These are phyloP conservation scores for Drepanosiphum platanoidis DNA, from an alignment of 2,888 invertebrate genomes.

Conservation along the genomic window DNA sequence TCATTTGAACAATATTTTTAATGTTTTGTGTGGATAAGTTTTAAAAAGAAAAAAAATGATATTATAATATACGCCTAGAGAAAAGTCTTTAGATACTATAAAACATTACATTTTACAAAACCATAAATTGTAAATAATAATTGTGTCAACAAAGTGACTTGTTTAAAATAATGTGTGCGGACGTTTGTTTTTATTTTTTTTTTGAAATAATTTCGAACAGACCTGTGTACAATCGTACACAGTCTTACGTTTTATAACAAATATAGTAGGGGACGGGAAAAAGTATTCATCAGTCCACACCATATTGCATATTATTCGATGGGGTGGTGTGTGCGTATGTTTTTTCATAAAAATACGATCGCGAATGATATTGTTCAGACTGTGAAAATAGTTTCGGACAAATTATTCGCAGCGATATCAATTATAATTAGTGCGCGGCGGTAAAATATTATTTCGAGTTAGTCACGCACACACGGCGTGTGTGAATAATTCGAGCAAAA, in stretches of 20 bases:
- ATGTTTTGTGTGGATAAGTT: too few relatives aligned
- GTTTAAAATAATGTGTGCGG: not conserved
- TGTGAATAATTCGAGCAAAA: conserved; percentile 27
- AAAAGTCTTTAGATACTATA: too few relatives aligned
- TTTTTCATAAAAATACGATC: not conserved
- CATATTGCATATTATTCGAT: not conserved
- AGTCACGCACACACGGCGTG: conserved; percentile 5
- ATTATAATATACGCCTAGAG: too few relatives aligned
- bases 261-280: not conserved
- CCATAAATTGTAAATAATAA: not conserved
- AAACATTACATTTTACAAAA: not conserved
- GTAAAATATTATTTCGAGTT: conserved; percentile 29
- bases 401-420: conserved; percentile 2
- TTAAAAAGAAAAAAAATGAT: too few relatives aligned
- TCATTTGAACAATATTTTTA: too few relatives aligned
- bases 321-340: not conserved
- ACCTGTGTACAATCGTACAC: not conserved
- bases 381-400: not conserved
- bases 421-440: not conserved
- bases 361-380: conserved; percentile 8
- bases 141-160: not conserved
- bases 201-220: too few relatives aligned
- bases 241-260: not conserved
- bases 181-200: not conserved
- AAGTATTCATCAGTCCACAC: conserved; percentile 9